A percentile compares a stretch with the other conserved stretches of the same genome.
phyloP scores from a whole-genome alignment of 1,140 invertebrate genomes.

The Trichonephila inaurata region DNA sequence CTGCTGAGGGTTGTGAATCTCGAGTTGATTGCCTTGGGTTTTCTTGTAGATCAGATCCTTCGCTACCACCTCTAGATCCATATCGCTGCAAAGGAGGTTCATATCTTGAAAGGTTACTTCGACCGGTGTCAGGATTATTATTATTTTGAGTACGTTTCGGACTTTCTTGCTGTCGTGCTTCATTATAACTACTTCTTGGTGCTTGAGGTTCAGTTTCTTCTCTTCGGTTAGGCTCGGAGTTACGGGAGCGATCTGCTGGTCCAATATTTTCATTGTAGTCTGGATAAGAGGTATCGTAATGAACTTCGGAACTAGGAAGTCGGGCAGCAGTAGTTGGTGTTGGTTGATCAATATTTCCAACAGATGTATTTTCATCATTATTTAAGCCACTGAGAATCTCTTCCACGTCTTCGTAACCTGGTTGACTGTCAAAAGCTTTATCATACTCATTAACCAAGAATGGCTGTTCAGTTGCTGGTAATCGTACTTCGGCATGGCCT shows the following conservation, averaged over 20 bases:
- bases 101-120: constrained; percentile 2
- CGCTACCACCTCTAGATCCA: background rate
- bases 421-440: background rate
- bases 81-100: constrained; percentile 52
- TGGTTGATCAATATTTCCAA: background rate
- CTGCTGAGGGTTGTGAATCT: no score
- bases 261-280: background rate
- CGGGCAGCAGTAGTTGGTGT: background rate
- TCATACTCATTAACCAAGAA: constrained; percentile 1
- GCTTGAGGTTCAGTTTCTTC: background rate
- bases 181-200: background rate
- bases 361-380: background rate
- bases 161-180: background rate
- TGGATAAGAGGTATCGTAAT: constrained; percentile 33
- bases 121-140: constrained; percentile 5
- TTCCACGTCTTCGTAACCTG: constrained; percentile 1
- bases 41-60: background rate
- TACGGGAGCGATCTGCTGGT: background rate
- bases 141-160: background rate
- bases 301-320: constrained; percentile 3
- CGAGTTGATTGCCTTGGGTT: background rate
- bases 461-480: constrained; percentile 14
- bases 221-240: background rate
- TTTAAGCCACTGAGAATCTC: background rate
- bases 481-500: constrained; percentile 41